These are phyloP conservation scores for Odontophorus gujanensis DNA, from an alignment of 2,113 vertebrate species.

Conservation along the genomic window DNA sequence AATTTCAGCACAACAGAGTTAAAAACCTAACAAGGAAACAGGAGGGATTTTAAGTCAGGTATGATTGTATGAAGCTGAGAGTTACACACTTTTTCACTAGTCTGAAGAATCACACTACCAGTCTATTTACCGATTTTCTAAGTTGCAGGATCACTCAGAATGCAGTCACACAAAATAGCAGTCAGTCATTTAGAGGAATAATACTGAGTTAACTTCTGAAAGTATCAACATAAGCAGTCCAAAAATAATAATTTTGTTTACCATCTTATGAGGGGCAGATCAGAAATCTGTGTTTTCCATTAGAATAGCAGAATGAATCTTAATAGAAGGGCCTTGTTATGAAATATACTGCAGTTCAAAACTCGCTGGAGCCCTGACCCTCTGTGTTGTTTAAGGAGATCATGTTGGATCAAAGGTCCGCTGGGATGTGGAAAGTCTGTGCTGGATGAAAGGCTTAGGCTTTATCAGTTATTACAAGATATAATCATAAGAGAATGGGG, in stretches of 20 bases:
- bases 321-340: neutral
- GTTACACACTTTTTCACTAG: neutral
- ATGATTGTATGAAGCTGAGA: neutral
- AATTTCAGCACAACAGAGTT: neutral
- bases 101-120: neutral
- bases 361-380: neutral
- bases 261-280: neutral
- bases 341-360: conserved; percentile 1
- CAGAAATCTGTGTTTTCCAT: conserved; percentile 1
- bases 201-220: neutral
- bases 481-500: neutral
- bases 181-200: neutral
- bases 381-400: neutral
- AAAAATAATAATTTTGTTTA: neutral
- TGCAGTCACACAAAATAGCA: neutral
- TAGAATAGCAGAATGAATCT: neutral
- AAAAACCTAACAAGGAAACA: neutral
- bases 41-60: neutral
- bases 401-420: conserved; percentile 6
- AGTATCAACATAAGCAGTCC: neutral
- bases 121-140: neutral
- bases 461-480: conserved; percentile 18
- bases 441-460: neutral
- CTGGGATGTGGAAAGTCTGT: neutral
- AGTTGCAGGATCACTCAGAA: neutral